phyloP scores from a whole-genome alignment of 2,888 invertebrate species.

The Lithosia quadra region DNA sequence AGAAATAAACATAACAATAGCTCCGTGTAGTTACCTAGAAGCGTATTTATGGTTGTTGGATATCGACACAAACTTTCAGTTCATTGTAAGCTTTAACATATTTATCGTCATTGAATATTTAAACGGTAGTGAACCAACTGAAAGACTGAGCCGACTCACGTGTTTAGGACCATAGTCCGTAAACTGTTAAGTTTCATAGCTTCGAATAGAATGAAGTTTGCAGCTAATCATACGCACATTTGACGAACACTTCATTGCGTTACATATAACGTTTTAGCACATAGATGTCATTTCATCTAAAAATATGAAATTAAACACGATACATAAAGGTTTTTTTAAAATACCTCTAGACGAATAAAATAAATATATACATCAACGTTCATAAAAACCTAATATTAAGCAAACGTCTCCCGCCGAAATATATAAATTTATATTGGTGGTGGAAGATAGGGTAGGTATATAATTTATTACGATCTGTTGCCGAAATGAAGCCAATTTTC shows the following conservation, averaged over 20 bases:
- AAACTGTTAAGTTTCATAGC: slow-evolving; percentile 71
- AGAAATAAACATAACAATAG: slow-evolving; percentile 81
- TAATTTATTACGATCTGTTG: slow-evolving; percentile 84
- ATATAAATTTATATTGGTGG: slow-evolving; percentile 65
- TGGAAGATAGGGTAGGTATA: slow-evolving; percentile 63
- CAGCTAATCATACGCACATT: slow-evolving; percentile 82
- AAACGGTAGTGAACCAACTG: slow-evolving; percentile 50
- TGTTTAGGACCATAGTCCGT: slow-evolving; percentile 78
- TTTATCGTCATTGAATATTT: slow-evolving; percentile 30
- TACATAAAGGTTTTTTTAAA: slow-evolving; percentile 63
- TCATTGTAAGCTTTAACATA: slow-evolving; percentile 28
- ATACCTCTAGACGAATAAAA: slow-evolving; percentile 74
- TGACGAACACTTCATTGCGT: slow-evolving; percentile 84
- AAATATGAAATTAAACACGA: slow-evolving; percentile 74
- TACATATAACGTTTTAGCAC: slow-evolving; percentile 87
- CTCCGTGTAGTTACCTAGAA: slow-evolving; percentile 85
- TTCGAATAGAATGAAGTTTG: slow-evolving; percentile 73
- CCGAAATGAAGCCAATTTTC: slow-evolving; percentile 85
- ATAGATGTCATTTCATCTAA: slow-evolving; percentile 78
- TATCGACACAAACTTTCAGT: slow-evolving; percentile 75
- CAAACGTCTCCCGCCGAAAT: slow-evolving; percentile 69
- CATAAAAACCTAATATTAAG: slow-evolving; percentile 80
- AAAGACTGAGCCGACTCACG: slow-evolving; percentile 70
- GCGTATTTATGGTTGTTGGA: slow-evolving; percentile 76
- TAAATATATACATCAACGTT: slow-evolving; percentile 70